These are phyloP conservation scores for Odocoileus hemionus DNA, from an alignment of 2,113 vertebrate species.

Conservation along the genomic window DNA sequence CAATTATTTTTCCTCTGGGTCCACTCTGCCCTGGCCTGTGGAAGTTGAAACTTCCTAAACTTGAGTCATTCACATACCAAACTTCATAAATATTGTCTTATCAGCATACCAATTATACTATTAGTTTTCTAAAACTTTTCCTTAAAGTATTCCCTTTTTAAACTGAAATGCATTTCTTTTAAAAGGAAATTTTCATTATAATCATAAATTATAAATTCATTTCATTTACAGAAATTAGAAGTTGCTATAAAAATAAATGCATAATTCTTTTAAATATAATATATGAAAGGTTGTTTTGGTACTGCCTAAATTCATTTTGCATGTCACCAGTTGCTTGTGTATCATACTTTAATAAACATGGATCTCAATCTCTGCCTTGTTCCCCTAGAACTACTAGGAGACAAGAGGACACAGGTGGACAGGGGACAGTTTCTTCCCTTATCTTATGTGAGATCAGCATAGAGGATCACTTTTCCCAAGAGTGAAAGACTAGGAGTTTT, in stretches of 20 bases:
- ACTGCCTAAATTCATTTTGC: neutral
- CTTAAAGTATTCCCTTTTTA: neutral
- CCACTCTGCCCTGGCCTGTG: neutral
- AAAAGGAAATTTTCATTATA: neutral
- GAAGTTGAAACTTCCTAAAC: neutral
- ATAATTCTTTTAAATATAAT: neutral
- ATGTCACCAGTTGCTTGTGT: neutral
- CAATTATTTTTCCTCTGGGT: neutral
- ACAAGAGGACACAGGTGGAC: neutral
- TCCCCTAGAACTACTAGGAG: neutral
- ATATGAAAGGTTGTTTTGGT: neutral
- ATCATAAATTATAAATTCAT: conserved; percentile 11
- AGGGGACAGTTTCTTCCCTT: neutral
- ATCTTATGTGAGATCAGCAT: conserved; percentile 24
- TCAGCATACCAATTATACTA: neutral
- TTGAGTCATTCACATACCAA: neutral
- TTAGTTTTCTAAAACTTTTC: neutral
- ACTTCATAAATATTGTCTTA: neutral
- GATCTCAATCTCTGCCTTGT: neutral
- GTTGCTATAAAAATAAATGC: neutral
- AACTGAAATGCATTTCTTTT: conserved; percentile 8
- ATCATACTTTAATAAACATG: neutral
- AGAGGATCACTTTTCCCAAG: conserved; percentile 53
- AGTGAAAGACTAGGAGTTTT: conserved; percentile 39
- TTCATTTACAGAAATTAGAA: neutral